Percentiles rank a stretch among this genome's conserved stretches.
These are phyloP conservation scores for Enteromius trimaculatus DNA, from an alignment of 2,797 vertebrate species.

Conservation along the genomic window DNA sequence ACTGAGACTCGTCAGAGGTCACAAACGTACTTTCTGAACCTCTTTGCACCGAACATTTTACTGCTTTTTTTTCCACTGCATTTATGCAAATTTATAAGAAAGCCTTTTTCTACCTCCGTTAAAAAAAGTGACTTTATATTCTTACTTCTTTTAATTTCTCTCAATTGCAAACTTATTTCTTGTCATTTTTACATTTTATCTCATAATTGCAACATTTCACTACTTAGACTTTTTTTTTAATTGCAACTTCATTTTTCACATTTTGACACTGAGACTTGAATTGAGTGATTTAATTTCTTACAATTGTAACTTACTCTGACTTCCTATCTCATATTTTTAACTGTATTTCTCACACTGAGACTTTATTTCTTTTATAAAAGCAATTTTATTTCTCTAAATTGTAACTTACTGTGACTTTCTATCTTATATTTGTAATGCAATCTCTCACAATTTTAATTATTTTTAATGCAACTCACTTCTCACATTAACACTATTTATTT, in stretches of 20 bases:
- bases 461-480: background rate
- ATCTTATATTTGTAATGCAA: background rate
- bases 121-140: background rate
- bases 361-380: too few relatives aligned
- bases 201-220: background rate
- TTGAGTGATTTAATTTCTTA: background rate
- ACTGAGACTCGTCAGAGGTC: background rate
- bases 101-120: background rate
- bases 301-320: background rate
- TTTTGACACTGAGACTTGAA: background rate
- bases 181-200: background rate
- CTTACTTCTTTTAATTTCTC: background rate
- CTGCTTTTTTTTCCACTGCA: background rate
- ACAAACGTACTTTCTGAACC: background rate
- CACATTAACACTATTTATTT: background rate
- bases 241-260: background rate
- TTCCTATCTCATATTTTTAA: background rate
- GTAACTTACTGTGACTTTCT: background rate
- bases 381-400: background rate
- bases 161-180: background rate
- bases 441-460: background rate
- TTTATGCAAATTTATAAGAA: background rate
- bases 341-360: background rate
- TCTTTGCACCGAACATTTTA: background rate
- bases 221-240: background rate